A percentile compares a stretch with the other conserved stretches of the same genome.
Evolutionary conservation across 2,113 vertebrate genomes (phyloP).

Genomic region (Columba livia): DNA sequence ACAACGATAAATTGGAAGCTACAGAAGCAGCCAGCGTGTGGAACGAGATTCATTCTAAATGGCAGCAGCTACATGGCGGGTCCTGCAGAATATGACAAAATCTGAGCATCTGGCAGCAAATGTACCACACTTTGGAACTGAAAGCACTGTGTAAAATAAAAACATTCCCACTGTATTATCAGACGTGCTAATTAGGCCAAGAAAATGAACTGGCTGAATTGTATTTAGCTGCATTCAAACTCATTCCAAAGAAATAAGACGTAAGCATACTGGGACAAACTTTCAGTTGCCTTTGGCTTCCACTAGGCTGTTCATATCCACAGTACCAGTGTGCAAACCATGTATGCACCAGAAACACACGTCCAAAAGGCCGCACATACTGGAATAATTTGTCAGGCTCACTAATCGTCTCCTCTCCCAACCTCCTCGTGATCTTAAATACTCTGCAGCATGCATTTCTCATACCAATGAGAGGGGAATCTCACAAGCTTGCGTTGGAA

Average conservation of each 20-base stretch:
- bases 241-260: constrained; percentile 3
- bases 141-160: constrained; percentile 28
- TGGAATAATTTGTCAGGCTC: constrained; percentile 5
- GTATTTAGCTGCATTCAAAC: neutral
- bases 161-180: neutral
- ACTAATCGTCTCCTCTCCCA: constrained; percentile 17
- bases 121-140: constrained; percentile 30
- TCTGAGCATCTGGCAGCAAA: neutral
- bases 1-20: neutral
- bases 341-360: neutral
- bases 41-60: neutral
- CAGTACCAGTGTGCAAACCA: constrained; percentile 5
- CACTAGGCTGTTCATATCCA: neutral
- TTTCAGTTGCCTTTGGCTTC: neutral
- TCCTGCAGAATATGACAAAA: constrained; percentile 15
- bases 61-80: constrained; percentile 52
- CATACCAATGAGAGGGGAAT: neutral
- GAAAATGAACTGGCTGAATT: neutral
- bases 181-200: neutral
- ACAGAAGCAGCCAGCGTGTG: neutral
- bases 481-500: neutral
- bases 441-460: neutral
- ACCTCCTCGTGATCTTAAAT: neutral
- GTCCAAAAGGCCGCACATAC: neutral
- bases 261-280: neutral